Base-by-base conservation (phyloP, 1,140 invertebrate species). In the Psix sp. region DNA sequence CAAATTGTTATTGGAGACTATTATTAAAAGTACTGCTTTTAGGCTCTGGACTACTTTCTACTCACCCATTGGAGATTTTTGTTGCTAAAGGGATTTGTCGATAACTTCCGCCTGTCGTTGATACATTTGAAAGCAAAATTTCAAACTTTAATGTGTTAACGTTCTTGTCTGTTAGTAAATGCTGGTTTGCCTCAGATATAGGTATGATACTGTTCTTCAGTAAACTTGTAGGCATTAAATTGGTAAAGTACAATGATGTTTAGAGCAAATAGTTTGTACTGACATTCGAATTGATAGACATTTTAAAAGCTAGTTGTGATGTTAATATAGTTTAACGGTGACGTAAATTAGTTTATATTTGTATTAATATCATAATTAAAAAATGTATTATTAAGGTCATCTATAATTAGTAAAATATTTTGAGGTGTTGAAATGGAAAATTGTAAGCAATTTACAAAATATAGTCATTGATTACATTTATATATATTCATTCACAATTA, bases 161-260 rank as follows among this genome's bases (percentile, higher is more conserved):
- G 35, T 40, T 54, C 18, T 36, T 9, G 33, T 40, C 14, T 48
- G 51, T 56, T 66, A 54, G 51, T 52, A 52, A 52, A 63, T 63
- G 49, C 49, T 20, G 33, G 42, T 56, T 66, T 56, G 42, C 39
- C 20, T 66, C 49, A 13, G 14, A 11, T 36, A 39, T 15, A n/a
- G 20, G 15, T 43, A 1, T 62, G 29, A 38, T 45, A 54, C 42
- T n/a, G 4, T 65, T 65, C 60, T 52, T 54, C 48, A 9, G 24
- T 11, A 40, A 66, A 66, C 40, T 56, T 56, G 21, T 35, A 39
- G 35, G 35, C 17, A 31, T 52, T 66, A 49, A 66, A 66, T 48
- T 56, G 35, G 17, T 66, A 33, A 48, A 56, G 40, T 56, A 33
- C 33, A 18, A n/a, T 52, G 33, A 65, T 54, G 20, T 54, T 66